A percentile compares a stretch with the other conserved stretches of the same genome.
Evolutionary conservation across 2,797 vertebrate species (phyloP).

Genomic region (Podargus strigoides): DNA sequence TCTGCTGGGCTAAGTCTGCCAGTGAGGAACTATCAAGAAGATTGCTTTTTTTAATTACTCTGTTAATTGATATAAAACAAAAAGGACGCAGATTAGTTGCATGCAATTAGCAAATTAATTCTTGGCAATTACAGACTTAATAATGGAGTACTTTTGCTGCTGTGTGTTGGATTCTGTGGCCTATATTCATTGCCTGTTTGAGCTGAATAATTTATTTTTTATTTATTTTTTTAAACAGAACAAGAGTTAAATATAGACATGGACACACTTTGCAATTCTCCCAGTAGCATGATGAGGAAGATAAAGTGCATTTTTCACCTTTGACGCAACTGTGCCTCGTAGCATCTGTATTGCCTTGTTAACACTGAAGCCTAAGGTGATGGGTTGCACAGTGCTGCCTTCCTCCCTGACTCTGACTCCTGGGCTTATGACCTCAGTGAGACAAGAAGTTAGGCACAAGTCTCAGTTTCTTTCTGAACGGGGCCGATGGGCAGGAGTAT

Average conservation of each 20-base stretch:
- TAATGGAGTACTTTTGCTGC: conserved; percentile 78
- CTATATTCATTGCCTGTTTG: conserved; percentile 50
- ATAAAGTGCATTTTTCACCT: not conserved
- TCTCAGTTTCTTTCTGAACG: not conserved
- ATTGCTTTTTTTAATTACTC: conserved; percentile 88
- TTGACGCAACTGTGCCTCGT: not conserved
- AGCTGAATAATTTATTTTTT: conserved; percentile 35
- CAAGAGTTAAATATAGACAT: conserved; percentile 5
- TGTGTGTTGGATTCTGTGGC: conserved; percentile 53
- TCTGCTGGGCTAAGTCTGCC: conserved; percentile 73
- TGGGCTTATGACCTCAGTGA: not conserved
- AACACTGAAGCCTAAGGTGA: not conserved
- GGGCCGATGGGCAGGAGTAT: not conserved
- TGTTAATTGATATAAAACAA: conserved; percentile 96
- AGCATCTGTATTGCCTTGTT: not conserved
- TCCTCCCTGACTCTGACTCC: not conserved
- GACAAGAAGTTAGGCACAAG: not conserved
- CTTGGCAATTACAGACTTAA: conserved; percentile 88
- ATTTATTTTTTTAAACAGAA: not conserved
- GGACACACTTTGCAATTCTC: not conserved
- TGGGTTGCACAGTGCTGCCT: not conserved
- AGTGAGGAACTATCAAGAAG: conserved; percentile 76
- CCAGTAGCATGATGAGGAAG: not conserved
- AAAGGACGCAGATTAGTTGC: conserved; percentile 88
- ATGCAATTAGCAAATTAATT: conserved; percentile 91